Evolutionary conservation across 53 echinoderm and acorn worm species (phyloP).

Genomic region (Holothuria scabra): DNA sequence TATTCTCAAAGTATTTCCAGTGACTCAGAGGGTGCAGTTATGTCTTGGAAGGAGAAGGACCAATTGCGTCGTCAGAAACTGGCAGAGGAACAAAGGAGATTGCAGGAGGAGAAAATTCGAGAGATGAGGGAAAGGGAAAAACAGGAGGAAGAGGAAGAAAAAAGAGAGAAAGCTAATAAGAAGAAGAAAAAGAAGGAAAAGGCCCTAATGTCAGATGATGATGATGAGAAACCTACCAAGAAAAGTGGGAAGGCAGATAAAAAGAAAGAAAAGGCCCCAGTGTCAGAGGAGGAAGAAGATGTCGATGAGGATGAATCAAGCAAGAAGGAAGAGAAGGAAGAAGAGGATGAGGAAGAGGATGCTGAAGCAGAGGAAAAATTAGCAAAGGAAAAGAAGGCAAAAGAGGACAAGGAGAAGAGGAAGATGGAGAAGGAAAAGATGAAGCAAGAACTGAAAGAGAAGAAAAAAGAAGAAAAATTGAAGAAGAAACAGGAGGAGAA

Average conservation of each 20-base stretch:
- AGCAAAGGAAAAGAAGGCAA: conserved; percentile 49
- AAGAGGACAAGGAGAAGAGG: conserved; percentile 62
- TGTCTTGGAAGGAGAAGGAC: conserved; percentile 83
- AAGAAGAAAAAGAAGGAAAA: conserved; percentile 73
- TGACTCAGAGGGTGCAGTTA: conserved; percentile 75
- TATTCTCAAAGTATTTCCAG: conserved; percentile 43
- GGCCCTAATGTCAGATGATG: not conserved
- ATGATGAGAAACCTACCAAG: not conserved
- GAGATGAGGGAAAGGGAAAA: conserved; percentile 90
- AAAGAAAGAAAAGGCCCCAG: not conserved
- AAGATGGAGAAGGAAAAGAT: conserved; percentile 67
- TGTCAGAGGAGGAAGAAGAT: conserved; percentile 39
- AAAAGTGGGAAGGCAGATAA: conserved; percentile 5
- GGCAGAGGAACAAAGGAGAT: conserved; percentile 71
- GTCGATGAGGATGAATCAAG: conserved; percentile 13
- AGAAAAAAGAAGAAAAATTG: conserved; percentile 53
- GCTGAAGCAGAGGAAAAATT: conserved; percentile 36
- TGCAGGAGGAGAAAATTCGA: conserved; percentile 71
- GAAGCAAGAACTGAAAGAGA: conserved; percentile 63
- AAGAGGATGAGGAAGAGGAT: conserved; percentile 44
- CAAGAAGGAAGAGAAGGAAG: not conserved
- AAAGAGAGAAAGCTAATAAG: conserved; percentile 71
- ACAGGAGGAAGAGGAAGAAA: conserved; percentile 82
- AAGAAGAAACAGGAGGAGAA: conserved; percentile 60
- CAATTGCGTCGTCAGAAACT: conserved; percentile 70